Evolutionary conservation across 2,797 vertebrate species (phyloP), one percentile per base, ranked within the genome.

Genomic region (Caiman crocodilus): DNA sequence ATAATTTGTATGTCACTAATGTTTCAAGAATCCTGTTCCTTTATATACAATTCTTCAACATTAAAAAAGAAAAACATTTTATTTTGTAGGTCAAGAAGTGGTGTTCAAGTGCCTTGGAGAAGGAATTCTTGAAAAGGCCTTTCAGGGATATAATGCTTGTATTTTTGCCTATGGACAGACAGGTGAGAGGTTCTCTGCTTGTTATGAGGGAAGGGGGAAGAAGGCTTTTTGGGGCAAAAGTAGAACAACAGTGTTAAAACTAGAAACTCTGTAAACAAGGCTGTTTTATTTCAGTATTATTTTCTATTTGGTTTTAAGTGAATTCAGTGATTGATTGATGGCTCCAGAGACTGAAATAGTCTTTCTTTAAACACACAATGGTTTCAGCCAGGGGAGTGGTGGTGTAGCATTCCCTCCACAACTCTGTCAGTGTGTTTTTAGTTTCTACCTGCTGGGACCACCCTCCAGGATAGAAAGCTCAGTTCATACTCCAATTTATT

Each of bases 81-180:
- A 4, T 92, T 89, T 94, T 79, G 90, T 98, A 99, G 99, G 99
- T 98, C 99, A 99, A 98, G 99, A 99, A 98, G 98, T 99, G 85
- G 99, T 99, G 97, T 99, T 99, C 98, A 99, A 99, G 98, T 99
- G 99, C 98, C 99, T 99, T 98, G 99, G 99, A 96, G 99, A 99
- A 98, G 99, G 99, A 97, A 99, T 99, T 98, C 99, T 99, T 97
- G 99, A 99, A 97, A 99, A 99, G 97, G 99, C 99, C 97, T 99
- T 99, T 98, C 99, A 99, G 97, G 99, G 99, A 98, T 99, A 99
- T 96, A 99, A 99, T 14, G 99, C 99, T 97, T 99, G 99, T 97
- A 99, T 99, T 97, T 99, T 99, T 98, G 99, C 99, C 94, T 99
- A 99, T 96, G 99, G 99, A 98, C 99, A 99, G 98, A 99, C 99